Evolutionary conservation across 2,113 vertebrate genomes (phyloP).

Genomic region (Halichoeres trimaculatus): DNA sequence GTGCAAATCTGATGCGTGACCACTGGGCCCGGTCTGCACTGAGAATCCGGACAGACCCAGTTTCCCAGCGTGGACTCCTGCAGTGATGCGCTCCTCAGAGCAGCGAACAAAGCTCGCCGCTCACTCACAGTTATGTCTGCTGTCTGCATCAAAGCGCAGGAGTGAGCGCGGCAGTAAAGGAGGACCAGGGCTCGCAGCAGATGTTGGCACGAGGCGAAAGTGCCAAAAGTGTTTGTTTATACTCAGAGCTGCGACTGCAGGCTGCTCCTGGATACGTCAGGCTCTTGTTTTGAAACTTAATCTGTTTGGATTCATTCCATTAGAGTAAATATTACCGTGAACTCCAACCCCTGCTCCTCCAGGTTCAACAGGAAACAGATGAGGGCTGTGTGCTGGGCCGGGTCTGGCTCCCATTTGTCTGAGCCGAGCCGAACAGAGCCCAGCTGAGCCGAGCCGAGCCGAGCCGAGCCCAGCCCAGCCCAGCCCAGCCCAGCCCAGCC

Average conservation of each 20-base stretch:
- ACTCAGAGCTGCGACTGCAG: constrained; percentile 56
- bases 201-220: constrained; percentile 50
- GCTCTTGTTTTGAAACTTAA: constrained; percentile 80
- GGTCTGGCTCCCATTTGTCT: constrained; percentile 49
- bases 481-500: no score
- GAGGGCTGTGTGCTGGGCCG: constrained; percentile 51
- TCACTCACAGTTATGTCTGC: constrained; percentile 57
- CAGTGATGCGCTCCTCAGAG: constrained; percentile 60
- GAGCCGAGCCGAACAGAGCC: constrained; percentile 48
- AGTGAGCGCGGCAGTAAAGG: constrained; percentile 20
- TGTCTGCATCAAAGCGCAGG: constrained; percentile 45
- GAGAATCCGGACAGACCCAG: constrained; percentile 58
- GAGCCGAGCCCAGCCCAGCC: no score
- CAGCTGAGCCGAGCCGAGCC: constrained; percentile 49
- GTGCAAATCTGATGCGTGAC: constrained; percentile 16
- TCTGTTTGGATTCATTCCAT: constrained; percentile 73
- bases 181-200: constrained; percentile 37
- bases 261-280: constrained; percentile 49
- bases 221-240: constrained; percentile 71
- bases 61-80: constrained; percentile 75
- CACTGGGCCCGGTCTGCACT: constrained; percentile 29
- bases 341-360: constrained; percentile 77
- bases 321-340: constrained; percentile 83
- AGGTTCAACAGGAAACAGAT: constrained; percentile 82
- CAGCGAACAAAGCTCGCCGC: constrained; percentile 37